Percentiles rank a stretch among this genome's conserved stretches.
These are phyloP conservation scores for Chlorocebus sabaeus DNA, from an alignment of 2,113 vertebrate genomes.

Conservation along the genomic window DNA sequence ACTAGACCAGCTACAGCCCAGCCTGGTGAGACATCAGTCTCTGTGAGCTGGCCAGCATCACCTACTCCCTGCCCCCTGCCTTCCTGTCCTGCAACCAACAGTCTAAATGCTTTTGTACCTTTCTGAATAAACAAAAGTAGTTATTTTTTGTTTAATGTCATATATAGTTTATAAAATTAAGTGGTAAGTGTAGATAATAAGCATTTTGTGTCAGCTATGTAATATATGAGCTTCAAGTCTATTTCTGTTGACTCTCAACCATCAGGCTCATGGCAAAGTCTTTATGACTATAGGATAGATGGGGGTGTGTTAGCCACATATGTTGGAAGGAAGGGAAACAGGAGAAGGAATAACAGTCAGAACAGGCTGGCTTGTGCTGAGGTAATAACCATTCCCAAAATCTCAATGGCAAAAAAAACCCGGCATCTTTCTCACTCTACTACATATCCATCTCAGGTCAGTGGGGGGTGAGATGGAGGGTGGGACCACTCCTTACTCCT, in stretches of 20 bases:
- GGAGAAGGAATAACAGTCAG: not conserved
- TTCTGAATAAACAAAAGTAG: not conserved
- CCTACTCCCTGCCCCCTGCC: not conserved
- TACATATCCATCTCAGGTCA: no score
- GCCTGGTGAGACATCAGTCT: not conserved
- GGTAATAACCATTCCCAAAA: not conserved
- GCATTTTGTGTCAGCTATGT: not conserved
- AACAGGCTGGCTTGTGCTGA: not conserved
- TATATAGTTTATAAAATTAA: not conserved
- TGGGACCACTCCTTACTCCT: not conserved
- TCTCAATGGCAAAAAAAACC: not conserved
- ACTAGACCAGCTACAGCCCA: rapidly evolving
- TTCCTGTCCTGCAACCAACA: not conserved
- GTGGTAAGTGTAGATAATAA: not conserved
- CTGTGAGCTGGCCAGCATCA: no score
- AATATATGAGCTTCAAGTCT: not conserved
- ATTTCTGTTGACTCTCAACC: not conserved
- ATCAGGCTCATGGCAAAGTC: not conserved
- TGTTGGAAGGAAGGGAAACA: not conserved
- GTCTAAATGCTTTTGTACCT: not conserved
- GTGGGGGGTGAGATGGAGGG: not conserved
- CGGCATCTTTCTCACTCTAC: not conserved
- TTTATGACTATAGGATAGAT: not conserved
- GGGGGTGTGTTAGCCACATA: not conserved
- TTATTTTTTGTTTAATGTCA: not conserved